Percentiles rank a stretch among this genome's conserved stretches.
Evolutionary conservation across 1,140 invertebrate genomes (phyloP).

Genomic region (Formica selysi): DNA sequence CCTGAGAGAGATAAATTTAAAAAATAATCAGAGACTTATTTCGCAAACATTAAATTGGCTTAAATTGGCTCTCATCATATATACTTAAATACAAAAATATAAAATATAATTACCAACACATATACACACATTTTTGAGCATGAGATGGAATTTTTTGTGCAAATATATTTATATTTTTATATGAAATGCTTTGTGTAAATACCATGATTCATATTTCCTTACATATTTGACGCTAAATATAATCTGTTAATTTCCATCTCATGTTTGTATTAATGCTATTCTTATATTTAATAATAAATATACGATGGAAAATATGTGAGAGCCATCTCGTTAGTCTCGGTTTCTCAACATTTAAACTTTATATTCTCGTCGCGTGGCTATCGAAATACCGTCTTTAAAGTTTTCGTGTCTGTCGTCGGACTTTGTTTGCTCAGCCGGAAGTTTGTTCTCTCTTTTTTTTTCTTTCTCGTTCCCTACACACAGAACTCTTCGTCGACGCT

Average conservation of each 20-base stretch:
- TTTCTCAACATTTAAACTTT: neutral
- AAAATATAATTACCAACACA: neutral
- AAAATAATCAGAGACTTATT: too few relatives aligned
- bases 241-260: constrained; percentile 7
- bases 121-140: neutral
- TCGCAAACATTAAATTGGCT: too few relatives aligned
- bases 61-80: too few relatives aligned
- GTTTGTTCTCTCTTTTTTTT: neutral
- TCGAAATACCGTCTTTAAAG: neutral
- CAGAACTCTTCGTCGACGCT: neutral
- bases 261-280: neutral
- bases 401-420: constrained; percentile 1
- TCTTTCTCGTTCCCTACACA: constrained; percentile 3
- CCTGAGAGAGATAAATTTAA: too few relatives aligned
- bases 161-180: neutral
- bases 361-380: neutral
- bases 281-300: constrained; percentile 12
- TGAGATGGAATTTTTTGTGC: neutral
- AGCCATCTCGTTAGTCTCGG: neutral
- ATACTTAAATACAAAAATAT: neutral
- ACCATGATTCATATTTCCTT: neutral
- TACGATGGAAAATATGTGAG: neutral
- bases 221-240: constrained; percentile 2
- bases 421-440: constrained; percentile 16
- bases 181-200: neutral